phyloP scores from a whole-genome alignment of 2,888 invertebrate genomes.

The Sesia apiformis region DNA sequence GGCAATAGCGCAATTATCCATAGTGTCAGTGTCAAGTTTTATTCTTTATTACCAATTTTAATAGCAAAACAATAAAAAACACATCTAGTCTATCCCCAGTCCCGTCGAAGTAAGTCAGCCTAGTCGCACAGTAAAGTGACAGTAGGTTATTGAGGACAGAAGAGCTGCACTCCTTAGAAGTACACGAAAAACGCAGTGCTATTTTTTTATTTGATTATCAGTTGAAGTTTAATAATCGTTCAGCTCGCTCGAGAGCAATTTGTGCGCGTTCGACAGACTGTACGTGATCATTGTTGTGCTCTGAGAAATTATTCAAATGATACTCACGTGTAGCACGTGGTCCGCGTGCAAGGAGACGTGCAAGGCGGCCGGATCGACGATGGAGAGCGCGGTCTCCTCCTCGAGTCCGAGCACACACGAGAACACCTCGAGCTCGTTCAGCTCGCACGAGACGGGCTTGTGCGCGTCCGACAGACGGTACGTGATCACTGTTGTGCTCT shows the following conservation, averaged over 20 bases:
- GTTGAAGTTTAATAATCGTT: constrained; percentile 54
- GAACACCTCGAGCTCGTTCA: constrained; percentile 94
- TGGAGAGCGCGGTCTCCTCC: constrained; percentile 94
- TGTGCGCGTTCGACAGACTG: constrained; percentile 78
- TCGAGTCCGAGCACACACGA: constrained; percentile 93
- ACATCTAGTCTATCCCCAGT: too few relatives aligned
- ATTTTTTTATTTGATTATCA: too few relatives aligned
- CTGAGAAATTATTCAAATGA: constrained; percentile 33
- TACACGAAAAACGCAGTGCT: too few relatives aligned
- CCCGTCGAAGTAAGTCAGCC: too few relatives aligned
- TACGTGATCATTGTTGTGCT: constrained; percentile 92
- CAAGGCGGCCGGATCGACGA: constrained; percentile 93
- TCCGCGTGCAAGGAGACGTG: constrained; percentile 79
- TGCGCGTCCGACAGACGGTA: constrained; percentile 81
- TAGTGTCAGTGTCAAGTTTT: too few relatives aligned
- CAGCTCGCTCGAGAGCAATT: constrained; percentile 89
- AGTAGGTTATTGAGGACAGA: too few relatives aligned
- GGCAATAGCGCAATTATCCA: too few relatives aligned
- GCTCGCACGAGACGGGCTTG: constrained; percentile 88
- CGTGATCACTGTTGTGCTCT: constrained; percentile 91
- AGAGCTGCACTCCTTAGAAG: too few relatives aligned
- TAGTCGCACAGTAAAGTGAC: too few relatives aligned
- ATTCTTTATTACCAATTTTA: too few relatives aligned
- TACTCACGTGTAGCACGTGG: constrained; percentile 60
- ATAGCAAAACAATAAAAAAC: too few relatives aligned